These are phyloP conservation scores for Mustela lutreola DNA, from an alignment of 2,113 vertebrate species.

Conservation along the genomic window DNA sequence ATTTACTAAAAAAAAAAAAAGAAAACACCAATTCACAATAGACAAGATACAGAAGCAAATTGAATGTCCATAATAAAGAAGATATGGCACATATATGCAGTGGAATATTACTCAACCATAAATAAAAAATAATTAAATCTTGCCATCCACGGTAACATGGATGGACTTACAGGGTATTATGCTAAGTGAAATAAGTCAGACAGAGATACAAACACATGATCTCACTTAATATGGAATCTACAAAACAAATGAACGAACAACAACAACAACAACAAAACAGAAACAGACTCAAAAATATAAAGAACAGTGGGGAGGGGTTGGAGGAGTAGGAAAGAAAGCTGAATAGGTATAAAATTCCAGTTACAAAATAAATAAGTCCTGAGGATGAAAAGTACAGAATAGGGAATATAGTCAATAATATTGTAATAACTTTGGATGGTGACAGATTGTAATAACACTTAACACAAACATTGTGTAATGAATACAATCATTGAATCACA, in stretches of 20 bases:
- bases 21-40: neutral
- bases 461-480: neutral
- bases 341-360: neutral
- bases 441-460: neutral
- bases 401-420: neutral
- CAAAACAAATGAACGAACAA: neutral
- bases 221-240: neutral
- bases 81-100: neutral
- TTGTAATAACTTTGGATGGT: neutral
- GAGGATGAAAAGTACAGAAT: neutral
- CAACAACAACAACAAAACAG: neutral
- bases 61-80: neutral
- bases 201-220: neutral
- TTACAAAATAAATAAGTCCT: neutral
- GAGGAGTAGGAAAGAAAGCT: neutral
- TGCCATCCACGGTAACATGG: neutral
- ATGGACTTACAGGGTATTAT: neutral
- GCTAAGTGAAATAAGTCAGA: neutral
- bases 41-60: neutral
- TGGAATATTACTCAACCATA: neutral
- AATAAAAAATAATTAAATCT: neutral
- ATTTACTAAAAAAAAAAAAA: neutral
- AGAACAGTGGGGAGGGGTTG: neutral
- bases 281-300: neutral
- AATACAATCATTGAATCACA: neutral